These are phyloP conservation scores for Cotesia glomerata DNA, from an alignment of 1,140 invertebrate genomes.

Conservation along the genomic window DNA sequence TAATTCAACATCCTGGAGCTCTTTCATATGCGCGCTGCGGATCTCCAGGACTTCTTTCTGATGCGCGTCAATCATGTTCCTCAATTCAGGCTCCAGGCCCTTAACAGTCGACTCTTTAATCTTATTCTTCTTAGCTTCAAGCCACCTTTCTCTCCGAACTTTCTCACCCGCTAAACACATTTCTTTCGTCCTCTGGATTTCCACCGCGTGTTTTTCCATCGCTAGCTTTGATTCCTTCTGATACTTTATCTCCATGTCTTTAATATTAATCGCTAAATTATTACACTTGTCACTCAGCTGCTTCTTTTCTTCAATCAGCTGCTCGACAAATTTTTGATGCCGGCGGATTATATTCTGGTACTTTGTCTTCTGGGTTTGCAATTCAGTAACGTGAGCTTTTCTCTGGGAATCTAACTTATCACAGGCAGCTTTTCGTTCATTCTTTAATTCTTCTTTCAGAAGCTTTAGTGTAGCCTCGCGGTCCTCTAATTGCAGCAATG, in stretches of 20 bases:
- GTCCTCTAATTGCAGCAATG: slow-evolving; percentile 59
- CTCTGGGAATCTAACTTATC: slow-evolving; percentile 55
- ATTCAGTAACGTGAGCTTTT: slow-evolving; percentile 47
- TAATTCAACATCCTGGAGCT: slow-evolving; percentile 67
- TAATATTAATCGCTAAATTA: slow-evolving; percentile 60
- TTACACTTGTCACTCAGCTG: slow-evolving; percentile 72
- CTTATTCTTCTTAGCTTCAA: slow-evolving; percentile 73
- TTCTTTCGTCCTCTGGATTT: slow-evolving; percentile 70
- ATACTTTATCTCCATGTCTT: slow-evolving; percentile 65
- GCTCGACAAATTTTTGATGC: slow-evolving; percentile 76
- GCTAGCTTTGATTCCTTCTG: slow-evolving; percentile 65
- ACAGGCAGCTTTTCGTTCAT: slow-evolving; percentile 54
- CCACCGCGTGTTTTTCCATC: slow-evolving; percentile 70
- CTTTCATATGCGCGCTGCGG: slow-evolving; percentile 62
- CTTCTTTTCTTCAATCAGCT: slow-evolving; percentile 72
- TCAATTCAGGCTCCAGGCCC: slow-evolving; percentile 74
- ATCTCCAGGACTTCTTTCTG: slow-evolving; percentile 65
- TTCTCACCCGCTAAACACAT: slow-evolving; percentile 72
- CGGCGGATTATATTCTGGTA: slow-evolving; percentile 69
- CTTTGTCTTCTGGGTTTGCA: slow-evolving; percentile 71
- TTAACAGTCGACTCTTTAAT: slow-evolving; percentile 78
- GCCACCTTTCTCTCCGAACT: slow-evolving; percentile 71
- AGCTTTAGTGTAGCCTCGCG: slow-evolving; percentile 52
- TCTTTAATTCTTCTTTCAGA: slow-evolving; percentile 56
- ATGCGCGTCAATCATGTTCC: slow-evolving; percentile 66